Evolutionary conservation across 2,113 vertebrate species (phyloP).

Genomic region (Naja naja): DNA sequence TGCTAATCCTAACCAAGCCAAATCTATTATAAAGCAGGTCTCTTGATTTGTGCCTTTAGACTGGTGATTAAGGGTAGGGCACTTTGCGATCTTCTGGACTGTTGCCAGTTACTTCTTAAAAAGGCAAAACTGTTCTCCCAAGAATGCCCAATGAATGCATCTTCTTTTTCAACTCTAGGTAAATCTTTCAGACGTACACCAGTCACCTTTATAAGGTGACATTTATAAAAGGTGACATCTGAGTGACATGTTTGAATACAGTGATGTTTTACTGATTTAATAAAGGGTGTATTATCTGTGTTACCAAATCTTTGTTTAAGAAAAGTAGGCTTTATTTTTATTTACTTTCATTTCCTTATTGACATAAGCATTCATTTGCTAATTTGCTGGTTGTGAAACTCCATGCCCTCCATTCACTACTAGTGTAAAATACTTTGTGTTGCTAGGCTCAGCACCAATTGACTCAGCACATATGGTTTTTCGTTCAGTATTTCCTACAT

Average conservation of each 20-base stretch:
- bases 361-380: slow-evolving; percentile 84
- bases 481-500: slow-evolving; percentile 68
- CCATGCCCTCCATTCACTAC: slow-evolving; percentile 36
- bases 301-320: slow-evolving; percentile 58
- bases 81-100: not conserved
- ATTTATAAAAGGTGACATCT: slow-evolving; percentile 28
- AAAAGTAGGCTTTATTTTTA: slow-evolving; percentile 65
- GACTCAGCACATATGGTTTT: slow-evolving; percentile 62
- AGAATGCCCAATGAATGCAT: slow-evolving; percentile 31
- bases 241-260: not conserved
- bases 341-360: slow-evolving; percentile 67
- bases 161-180: slow-evolving; percentile 31
- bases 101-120: slow-evolving; percentile 30
- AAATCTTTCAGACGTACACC: slow-evolving; percentile 14
- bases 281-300: not conserved
- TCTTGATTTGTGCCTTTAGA: slow-evolving; percentile 49
- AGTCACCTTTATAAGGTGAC: slow-evolving; percentile 36
- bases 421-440: slow-evolving; percentile 56
- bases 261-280: not conserved
- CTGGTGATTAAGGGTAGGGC: slow-evolving; percentile 22
- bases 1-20: not conserved
- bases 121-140: slow-evolving; percentile 32
- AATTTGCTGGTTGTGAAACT: slow-evolving; percentile 75
- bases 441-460: slow-evolving; percentile 50
- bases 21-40: not conserved